These are phyloP conservation scores for Ailuropoda melanoleuca DNA, from an alignment of 2,113 vertebrate genomes.

Conservation along the genomic window DNA sequence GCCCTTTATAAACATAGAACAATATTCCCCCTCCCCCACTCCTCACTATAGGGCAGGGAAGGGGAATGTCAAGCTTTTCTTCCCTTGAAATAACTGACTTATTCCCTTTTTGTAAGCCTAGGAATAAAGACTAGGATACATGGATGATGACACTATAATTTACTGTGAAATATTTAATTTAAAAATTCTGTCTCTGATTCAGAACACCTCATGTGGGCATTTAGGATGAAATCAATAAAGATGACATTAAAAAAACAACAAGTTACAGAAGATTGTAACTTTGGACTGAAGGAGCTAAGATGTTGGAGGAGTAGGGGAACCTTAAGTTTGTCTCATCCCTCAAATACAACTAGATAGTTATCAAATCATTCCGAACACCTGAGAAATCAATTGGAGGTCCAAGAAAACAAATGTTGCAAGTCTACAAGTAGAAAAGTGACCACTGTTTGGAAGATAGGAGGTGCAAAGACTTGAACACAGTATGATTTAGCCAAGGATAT, in stretches of 20 bases:
- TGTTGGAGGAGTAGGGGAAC: too few relatives aligned
- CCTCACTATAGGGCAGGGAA: background rate
- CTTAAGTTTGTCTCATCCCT: too few relatives aligned
- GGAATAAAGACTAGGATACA: background rate
- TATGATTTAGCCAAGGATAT: too few relatives aligned
- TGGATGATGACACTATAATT: background rate
- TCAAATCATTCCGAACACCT: too few relatives aligned
- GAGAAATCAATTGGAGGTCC: too few relatives aligned
- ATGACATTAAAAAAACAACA: background rate
- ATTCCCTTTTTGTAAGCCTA: background rate
- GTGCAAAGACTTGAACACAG: too few relatives aligned
- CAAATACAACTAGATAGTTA: too few relatives aligned
- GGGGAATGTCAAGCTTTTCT: background rate
- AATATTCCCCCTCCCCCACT: background rate
- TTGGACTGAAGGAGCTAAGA: too few relatives aligned
- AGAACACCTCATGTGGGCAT: background rate
- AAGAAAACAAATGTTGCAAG: too few relatives aligned
- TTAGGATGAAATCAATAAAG: background rate
- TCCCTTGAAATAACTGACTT: background rate
- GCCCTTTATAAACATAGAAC: background rate
- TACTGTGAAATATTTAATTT: background rate
- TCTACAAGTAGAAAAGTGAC: too few relatives aligned
- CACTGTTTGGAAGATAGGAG: too few relatives aligned
- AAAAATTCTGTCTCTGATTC: background rate
- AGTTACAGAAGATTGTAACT: background rate